Evolutionary conservation across 2,113 vertebrate genomes (phyloP).

Genomic region (Hydrolagus affinis): DNA sequence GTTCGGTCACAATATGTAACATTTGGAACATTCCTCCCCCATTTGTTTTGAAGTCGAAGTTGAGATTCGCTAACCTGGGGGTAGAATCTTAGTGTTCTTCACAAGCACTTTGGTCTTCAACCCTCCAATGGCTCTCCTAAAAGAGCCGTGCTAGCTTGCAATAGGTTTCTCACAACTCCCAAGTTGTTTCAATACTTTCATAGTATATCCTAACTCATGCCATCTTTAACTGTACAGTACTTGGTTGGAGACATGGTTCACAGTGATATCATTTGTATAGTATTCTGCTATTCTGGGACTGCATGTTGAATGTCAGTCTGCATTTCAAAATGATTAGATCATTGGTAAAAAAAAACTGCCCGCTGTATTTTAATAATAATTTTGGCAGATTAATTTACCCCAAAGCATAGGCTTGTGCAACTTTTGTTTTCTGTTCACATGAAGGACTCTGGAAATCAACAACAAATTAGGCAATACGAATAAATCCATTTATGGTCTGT

Average conservation of each 20-base stretch:
- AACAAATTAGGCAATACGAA: background rate
- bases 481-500: background rate
- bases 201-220: background rate
- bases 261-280: background rate
- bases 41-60: background rate
- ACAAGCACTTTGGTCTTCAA: background rate
- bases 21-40: background rate
- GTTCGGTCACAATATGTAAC: background rate
- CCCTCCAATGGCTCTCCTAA: background rate
- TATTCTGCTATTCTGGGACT: background rate
- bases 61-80: background rate
- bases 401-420: background rate
- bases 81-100: background rate
- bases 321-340: slow-evolving; percentile 1
- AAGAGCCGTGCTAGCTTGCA: background rate
- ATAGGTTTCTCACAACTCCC: background rate
- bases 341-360: background rate
- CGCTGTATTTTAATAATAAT: no score
- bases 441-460: background rate
- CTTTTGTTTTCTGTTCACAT: background rate
- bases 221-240: background rate
- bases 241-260: background rate
- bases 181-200: background rate
- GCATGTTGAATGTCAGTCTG: background rate
- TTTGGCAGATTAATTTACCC: no score